phyloP scores from a whole-genome alignment of 1,140 invertebrate genomes.

The Brachionus calyciflorus region DNA sequence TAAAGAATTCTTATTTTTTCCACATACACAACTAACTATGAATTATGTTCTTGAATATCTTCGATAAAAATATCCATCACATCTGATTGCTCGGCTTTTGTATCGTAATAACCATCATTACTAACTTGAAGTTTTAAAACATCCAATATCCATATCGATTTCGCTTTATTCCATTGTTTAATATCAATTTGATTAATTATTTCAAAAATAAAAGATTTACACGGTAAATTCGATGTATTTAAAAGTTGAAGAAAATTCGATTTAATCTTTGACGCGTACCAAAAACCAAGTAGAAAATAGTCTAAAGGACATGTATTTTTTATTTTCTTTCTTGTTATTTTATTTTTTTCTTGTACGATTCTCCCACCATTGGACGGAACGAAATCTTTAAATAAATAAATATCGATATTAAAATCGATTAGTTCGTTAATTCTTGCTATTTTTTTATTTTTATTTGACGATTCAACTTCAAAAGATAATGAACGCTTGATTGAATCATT shows the following conservation, averaged over 20 bases:
- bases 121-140: background rate
- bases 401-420: background rate
- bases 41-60: background rate
- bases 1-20: background rate
- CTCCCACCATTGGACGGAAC: background rate
- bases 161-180: slow-evolving; percentile 19
- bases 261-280: background rate
- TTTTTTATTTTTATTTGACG: too few relatives aligned
- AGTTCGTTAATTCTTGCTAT: background rate
- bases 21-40: background rate
- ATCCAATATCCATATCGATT: slow-evolving; percentile 10
- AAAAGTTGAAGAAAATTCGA: background rate
- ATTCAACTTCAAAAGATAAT: too few relatives aligned
- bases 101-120: background rate
- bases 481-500: too few relatives aligned
- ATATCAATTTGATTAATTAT: background rate
- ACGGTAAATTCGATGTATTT: background rate
- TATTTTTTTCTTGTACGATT: background rate
- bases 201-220: background rate
- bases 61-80: background rate
- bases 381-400: background rate
- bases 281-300: slow-evolving; percentile 7
- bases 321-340: background rate
- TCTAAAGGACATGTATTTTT: background rate
- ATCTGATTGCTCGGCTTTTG: background rate